A percentile compares a stretch with the other conserved stretches of the same genome.
phyloP scores from a whole-genome alignment of 2,797 vertebrate genomes.

The Sciurus carolinensis region DNA sequence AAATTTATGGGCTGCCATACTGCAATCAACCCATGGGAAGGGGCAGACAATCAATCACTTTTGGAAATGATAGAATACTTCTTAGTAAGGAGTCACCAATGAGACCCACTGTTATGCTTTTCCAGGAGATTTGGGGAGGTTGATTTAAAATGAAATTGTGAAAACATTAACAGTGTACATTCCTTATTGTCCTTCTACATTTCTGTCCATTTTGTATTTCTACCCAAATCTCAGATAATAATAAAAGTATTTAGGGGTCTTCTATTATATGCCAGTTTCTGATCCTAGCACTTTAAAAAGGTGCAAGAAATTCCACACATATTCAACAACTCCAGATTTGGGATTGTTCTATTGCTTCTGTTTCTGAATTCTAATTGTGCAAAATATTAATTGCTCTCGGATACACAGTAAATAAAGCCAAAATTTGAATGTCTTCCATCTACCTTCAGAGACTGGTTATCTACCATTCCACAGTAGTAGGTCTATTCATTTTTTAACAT shows the following conservation, averaged over 20 bases:
- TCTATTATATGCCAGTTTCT: neutral
- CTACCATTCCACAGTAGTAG: fast-evolving
- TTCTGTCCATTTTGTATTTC: neutral
- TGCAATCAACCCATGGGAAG: neutral
- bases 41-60: constrained; percentile 1
- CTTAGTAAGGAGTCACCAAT: neutral
- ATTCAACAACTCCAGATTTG: neutral
- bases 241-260: neutral
- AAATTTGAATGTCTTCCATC: neutral
- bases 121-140: neutral
- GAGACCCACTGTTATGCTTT: neutral
- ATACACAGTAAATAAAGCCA: neutral
- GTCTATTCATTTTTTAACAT: neutral
- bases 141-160: neutral
- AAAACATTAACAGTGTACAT: neutral
- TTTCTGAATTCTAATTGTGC: neutral
- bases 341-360: neutral
- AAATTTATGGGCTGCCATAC: constrained; percentile 61
- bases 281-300: neutral
- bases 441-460: neutral
- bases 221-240: neutral
- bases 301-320: neutral
- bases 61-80: neutral
- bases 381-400: neutral
- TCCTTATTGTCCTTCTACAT: neutral